Evolutionary conservation across 2,888 invertebrate genomes (phyloP), one percentile per base, ranked within the genome.

Genomic region (Rhimphoctona megacephalus): DNA sequence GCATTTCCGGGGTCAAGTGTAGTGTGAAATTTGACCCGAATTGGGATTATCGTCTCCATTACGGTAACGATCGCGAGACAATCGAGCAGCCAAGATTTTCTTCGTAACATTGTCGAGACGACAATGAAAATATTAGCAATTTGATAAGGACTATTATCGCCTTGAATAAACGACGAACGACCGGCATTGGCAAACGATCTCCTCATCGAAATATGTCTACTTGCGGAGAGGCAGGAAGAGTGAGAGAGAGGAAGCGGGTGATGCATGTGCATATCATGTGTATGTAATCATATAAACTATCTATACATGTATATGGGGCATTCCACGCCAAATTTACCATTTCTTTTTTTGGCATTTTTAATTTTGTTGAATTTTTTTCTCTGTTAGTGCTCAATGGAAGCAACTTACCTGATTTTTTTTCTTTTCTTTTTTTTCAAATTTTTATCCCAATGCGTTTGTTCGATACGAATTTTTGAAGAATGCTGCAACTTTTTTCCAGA

Each of bases 91-190:
- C n/a, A 36, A 69, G 19, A 46, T 46, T 30, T 70, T 72, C 52
- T 52, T 61, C 61, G 46, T 43, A 66, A 72, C 39, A 61, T 83
- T 72, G 49, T 25, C 30, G n/a, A 9, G 66, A 33, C 43, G 57
- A 78, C 69, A 70, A 25, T 19, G 25, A 70, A 70, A 22, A 30
- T 77, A 70, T 70, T 81, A 30, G 43, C 57, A 74, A 30, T 30
- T 54, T 57, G 52, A 52, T 73, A 52, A 67, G 39, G n/a, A 3
- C 14, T 22, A 43, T 43, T 22, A 43, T 67, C 67, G 36, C 22
- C 22, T 43, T 43, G 22, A 43, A 43, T 43, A 67, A 67, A 22
- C 22, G 14, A 43, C 43, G 14, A 43, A 33, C n/a, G 22, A 43
- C 43, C 25, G 43, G 14, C 39, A 6, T 39, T n/a, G 1, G 39